phyloP scores from a whole-genome alignment of 2,113 vertebrate genomes.

The Aleadryas rufinucha region DNA sequence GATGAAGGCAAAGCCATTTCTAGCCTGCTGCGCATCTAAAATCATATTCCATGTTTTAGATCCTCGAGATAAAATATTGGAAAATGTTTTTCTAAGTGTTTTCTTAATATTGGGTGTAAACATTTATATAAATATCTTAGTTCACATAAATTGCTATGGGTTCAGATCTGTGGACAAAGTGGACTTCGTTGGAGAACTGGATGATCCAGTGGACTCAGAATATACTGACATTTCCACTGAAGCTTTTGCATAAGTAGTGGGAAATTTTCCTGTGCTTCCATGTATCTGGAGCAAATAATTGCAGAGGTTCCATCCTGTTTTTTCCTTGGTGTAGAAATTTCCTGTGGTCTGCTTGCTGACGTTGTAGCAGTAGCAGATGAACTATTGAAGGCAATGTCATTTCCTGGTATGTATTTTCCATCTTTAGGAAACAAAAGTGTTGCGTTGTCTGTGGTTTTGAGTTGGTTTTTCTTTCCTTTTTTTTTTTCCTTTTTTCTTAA shows the following conservation, averaged over 20 bases:
- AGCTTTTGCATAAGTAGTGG: slow-evolving; percentile 69
- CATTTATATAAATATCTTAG: slow-evolving; percentile 83
- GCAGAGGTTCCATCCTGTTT: slow-evolving; percentile 33
- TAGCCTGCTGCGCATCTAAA: slow-evolving; percentile 73
- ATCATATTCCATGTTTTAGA: slow-evolving; percentile 50
- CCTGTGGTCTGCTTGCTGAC: slow-evolving; percentile 56
- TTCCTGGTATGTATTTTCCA: slow-evolving; percentile 76
- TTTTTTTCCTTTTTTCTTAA: background rate
- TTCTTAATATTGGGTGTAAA: slow-evolving; percentile 84
- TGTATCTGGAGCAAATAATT: slow-evolving; percentile 36
- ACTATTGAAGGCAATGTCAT: slow-evolving; percentile 71
- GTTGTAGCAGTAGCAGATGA: slow-evolving; percentile 65
- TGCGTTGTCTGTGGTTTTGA: background rate
- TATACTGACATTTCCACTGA: slow-evolving; percentile 64
- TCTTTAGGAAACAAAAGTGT: slow-evolving; percentile 77
- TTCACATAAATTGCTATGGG: slow-evolving; percentile 77
- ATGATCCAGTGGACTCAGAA: slow-evolving; percentile 74
- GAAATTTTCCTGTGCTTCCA: slow-evolving; percentile 77
- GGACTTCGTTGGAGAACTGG: slow-evolving; percentile 49
- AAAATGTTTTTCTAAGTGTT: slow-evolving; percentile 80
- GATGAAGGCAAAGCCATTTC: slow-evolving; percentile 70
- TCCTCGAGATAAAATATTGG: slow-evolving; percentile 67
- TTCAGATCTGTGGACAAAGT: slow-evolving; percentile 73
- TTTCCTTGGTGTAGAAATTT: slow-evolving; percentile 46
- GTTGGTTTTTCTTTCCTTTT: background rate